A percentile compares a stretch with the other conserved stretches of the same genome.
phyloP scores from a whole-genome alignment of 2,797 vertebrate genomes.

The Tokudaia tokunoshimensis region DNA sequence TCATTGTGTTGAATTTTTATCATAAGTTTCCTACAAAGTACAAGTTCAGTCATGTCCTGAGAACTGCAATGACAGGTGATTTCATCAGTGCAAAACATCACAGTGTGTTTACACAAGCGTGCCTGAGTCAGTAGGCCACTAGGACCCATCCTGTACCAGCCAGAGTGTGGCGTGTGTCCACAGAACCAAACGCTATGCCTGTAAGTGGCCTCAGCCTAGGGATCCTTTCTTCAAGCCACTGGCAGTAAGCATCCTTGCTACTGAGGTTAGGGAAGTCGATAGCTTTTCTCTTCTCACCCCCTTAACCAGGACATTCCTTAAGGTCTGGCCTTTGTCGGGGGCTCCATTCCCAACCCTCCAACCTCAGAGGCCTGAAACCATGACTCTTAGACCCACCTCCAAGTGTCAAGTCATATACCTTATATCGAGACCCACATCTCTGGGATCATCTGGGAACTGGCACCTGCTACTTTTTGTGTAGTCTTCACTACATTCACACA shows the following conservation, averaged over 20 bases:
- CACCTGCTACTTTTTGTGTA: neutral
- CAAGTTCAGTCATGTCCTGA: neutral
- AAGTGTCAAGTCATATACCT: neutral
- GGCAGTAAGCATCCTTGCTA: neutral
- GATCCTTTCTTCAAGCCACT: conserved; percentile 14
- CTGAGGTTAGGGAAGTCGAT: neutral
- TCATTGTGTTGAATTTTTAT: neutral
- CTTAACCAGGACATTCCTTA: conserved; percentile 5
- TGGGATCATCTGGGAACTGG: neutral
- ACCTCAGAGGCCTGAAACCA: neutral
- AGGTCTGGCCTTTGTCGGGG: neutral
- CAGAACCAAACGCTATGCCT: neutral
- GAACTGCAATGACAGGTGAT: neutral
- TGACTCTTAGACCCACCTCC: neutral
- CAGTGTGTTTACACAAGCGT: neutral
- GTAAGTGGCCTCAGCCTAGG: neutral
- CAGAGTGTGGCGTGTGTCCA: neutral
- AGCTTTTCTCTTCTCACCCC: neutral
- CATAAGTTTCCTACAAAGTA: neutral
- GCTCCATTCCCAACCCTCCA: neutral
- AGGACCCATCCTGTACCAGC: neutral
- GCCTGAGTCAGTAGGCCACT: neutral
- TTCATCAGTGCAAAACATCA: neutral
- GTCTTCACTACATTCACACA: neutral
- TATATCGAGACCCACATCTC: neutral